Conservation (phyloP, 1,140 invertebrate species). For the Bathynomus jamesi region DNA sequence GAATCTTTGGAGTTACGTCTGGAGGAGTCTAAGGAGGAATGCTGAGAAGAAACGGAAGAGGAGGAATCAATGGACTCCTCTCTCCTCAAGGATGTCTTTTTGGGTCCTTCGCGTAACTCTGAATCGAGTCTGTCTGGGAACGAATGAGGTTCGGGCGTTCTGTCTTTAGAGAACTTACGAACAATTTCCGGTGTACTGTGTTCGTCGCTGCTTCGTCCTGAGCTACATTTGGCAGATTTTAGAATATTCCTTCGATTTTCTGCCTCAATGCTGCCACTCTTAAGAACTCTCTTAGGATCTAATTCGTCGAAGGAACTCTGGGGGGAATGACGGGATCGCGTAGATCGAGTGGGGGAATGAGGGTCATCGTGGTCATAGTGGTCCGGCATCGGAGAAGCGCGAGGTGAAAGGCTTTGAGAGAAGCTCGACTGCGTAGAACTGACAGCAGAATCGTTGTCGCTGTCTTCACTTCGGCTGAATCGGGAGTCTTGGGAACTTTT, state of each 20-base stretch:
- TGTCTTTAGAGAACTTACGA: slow-evolving; percentile 56
- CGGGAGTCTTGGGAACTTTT: slow-evolving; percentile 27
- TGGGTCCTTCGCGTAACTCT: slow-evolving; percentile 36
- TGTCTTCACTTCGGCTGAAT: slow-evolving; percentile 52
- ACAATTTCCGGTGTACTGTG: slow-evolving; percentile 49
- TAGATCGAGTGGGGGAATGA: slow-evolving; percentile 43
- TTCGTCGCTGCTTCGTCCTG: slow-evolving; percentile 47
- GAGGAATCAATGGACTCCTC: slow-evolving; percentile 36
- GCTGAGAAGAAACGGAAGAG: slow-evolving; percentile 18
- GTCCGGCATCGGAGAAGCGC: slow-evolving; percentile 47
- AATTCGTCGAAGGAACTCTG: slow-evolving; percentile 49
- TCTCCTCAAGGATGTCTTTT: slow-evolving; percentile 35
- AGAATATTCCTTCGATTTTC: slow-evolving; percentile 78
- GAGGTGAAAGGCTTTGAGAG: slow-evolving; percentile 59
- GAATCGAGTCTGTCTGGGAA: slow-evolving; percentile 40
- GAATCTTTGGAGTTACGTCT: slow-evolving; percentile 26
- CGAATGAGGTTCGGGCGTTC: slow-evolving; percentile 43
- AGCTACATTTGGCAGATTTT: slow-evolving; percentile 73
- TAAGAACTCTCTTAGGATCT: slow-evolving; percentile 53
- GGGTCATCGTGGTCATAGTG: slow-evolving; percentile 44
- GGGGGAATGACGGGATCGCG: slow-evolving; percentile 22
- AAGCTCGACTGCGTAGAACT: slow-evolving; percentile 49
- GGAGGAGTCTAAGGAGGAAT: slow-evolving; percentile 28
- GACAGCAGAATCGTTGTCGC: slow-evolving; percentile 78
- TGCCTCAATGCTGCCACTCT: slow-evolving; percentile 66